Percentiles rank a stretch among this genome's conserved stretches.
Evolutionary conservation across 2,113 vertebrate species (phyloP).

Genomic region (Hyperoodon ampullatus): DNA sequence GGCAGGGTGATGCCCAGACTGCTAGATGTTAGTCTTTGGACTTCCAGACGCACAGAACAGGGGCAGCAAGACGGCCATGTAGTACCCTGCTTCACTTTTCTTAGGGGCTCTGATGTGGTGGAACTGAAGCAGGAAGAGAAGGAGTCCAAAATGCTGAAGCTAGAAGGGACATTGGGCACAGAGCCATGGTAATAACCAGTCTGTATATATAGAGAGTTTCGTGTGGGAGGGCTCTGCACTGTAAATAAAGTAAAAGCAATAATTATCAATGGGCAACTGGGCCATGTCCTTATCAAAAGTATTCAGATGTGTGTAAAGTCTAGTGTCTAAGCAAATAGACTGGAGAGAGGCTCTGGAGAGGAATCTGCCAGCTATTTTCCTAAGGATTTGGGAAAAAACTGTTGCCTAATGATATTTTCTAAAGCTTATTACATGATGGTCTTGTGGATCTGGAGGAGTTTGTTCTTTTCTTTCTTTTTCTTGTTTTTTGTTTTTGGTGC

Average conservation of each 20-base stretch:
- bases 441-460: neutral
- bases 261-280: conserved; percentile 32
- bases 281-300: neutral
- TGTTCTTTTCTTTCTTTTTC: neutral
- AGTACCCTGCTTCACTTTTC: neutral
- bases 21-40: neutral
- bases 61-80: neutral
- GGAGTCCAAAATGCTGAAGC: neutral
- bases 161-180: conserved; percentile 12
- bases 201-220: neutral
- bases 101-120: neutral
- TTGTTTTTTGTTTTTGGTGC: neutral
- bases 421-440: neutral
- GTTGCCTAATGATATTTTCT: neutral
- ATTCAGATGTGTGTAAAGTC: conserved; percentile 17
- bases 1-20: neutral
- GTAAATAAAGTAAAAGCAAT: conserved; percentile 58
- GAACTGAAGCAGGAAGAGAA: neutral
- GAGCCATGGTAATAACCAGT: neutral
- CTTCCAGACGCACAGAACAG: neutral
- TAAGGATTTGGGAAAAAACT: neutral
- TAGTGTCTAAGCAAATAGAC: neutral
- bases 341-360: neutral
- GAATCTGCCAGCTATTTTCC: neutral
- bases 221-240: neutral